Evolutionary conservation across 1,140 invertebrate genomes (phyloP).

Genomic region (Trichonephila inaurata): DNA sequence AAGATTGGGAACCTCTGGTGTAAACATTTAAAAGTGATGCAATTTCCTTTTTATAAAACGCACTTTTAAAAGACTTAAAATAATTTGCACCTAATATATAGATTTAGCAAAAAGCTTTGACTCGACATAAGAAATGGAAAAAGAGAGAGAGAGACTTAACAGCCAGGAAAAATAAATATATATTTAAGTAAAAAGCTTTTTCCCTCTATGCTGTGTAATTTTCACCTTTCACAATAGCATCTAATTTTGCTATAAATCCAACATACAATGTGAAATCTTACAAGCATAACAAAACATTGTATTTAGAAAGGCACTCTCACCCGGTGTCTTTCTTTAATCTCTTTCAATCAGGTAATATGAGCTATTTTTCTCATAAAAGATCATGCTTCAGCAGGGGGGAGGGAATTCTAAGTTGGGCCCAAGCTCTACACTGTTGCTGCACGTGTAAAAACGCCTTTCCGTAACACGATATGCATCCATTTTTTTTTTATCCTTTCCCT

Average conservation of each 20-base stretch:
- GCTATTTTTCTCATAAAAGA: constrained; percentile 21
- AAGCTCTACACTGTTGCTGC: neutral
- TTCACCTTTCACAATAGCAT: neutral
- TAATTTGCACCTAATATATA: too few species aligned
- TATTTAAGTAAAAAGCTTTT: too few species aligned
- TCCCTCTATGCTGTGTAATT: neutral
- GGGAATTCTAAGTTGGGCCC: constrained; percentile 16
- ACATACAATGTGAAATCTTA: neutral
- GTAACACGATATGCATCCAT: neutral
- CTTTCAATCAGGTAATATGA: constrained; percentile 6
- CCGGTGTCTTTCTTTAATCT: neutral
- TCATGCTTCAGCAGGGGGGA: neutral
- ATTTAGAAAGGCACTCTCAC: neutral
- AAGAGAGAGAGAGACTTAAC: too few species aligned
- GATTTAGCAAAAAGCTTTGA: too few species aligned
- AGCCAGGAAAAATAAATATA: neutral
- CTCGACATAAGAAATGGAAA: too few species aligned
- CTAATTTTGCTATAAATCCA: neutral
- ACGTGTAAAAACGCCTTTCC: neutral
- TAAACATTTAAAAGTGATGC: too few species aligned
- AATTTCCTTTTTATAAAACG: too few species aligned
- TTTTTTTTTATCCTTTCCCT: neutral
- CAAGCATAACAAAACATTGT: neutral
- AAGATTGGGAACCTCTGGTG: too few species aligned
- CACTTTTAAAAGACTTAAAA: too few species aligned